Evolutionary conservation across 2,797 vertebrate genomes (phyloP).

Genomic region (Xenentodon cancila): DNA sequence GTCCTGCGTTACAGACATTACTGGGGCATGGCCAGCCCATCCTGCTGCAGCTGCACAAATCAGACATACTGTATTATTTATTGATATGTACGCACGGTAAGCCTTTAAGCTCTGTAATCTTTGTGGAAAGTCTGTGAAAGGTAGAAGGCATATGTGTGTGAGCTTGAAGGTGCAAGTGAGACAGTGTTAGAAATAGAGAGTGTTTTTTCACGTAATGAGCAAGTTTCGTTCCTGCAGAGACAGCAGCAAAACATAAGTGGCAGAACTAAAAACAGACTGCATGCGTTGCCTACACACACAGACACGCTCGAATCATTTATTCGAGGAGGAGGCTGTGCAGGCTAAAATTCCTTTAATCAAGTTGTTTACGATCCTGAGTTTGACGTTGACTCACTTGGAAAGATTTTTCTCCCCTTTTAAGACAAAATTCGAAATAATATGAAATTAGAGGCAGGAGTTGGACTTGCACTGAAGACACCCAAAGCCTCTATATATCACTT

Average conservation of each 20-base stretch:
- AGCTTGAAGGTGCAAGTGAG: slow-evolving; percentile 9
- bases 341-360: slow-evolving; percentile 82
- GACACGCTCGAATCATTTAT: slow-evolving; percentile 62
- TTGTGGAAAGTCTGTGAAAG: slow-evolving; percentile 5
- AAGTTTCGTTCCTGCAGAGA: slow-evolving; percentile 57
- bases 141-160: slow-evolving; percentile 21
- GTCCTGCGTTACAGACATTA: slow-evolving; percentile 16
- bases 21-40: slow-evolving; percentile 37
- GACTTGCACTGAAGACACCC: slow-evolving; percentile 74
- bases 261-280: slow-evolving; percentile 73
- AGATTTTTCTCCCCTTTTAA: slow-evolving; percentile 77
- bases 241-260: slow-evolving; percentile 63
- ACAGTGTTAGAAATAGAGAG: slow-evolving; percentile 14
- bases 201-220: slow-evolving; percentile 63
- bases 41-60: slow-evolving; percentile 53
- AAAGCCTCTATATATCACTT: slow-evolving; percentile 77
- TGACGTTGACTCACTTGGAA: slow-evolving; percentile 73
- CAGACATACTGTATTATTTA: slow-evolving; percentile 61
- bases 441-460: slow-evolving; percentile 81
- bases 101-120: slow-evolving; percentile 57
- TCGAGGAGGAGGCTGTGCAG: slow-evolving; percentile 64
- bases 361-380: slow-evolving; percentile 77
- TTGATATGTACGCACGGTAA: slow-evolving; percentile 57
- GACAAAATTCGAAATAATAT: slow-evolving; percentile 83
- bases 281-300: slow-evolving; percentile 35